These are phyloP conservation scores for Paradoxurus hermaphroditus DNA, from an alignment of 2,113 vertebrate species.

Conservation along the genomic window DNA sequence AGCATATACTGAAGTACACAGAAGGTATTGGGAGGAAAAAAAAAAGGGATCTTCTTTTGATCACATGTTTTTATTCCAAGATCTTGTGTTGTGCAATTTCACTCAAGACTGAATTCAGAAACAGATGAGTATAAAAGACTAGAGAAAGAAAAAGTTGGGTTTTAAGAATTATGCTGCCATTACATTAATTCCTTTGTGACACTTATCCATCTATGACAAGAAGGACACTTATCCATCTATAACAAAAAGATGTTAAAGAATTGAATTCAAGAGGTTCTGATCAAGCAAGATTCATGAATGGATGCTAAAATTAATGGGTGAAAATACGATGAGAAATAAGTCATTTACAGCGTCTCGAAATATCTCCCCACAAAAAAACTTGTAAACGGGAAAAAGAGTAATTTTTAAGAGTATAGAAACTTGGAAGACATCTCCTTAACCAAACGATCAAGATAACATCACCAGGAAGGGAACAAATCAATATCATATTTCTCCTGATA, in stretches of 20 bases:
- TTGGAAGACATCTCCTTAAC: neutral
- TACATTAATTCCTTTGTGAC: slow-evolving; percentile 13
- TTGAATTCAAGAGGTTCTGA: neutral
- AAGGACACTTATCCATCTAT: no score
- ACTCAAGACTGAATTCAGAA: neutral
- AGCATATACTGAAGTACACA: neutral
- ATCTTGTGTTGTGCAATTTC: neutral
- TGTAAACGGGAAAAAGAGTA: neutral
- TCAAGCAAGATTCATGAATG: neutral
- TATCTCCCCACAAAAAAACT: neutral
- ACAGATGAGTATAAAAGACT: neutral
- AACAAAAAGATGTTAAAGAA: neutral
- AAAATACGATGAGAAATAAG: neutral
- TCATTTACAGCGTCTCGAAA: neutral
- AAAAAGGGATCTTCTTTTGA: neutral
- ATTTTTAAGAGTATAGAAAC: neutral
- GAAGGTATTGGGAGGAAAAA: neutral
- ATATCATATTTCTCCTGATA: neutral
- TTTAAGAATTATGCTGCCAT: slow-evolving; percentile 14
- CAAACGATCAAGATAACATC: neutral
- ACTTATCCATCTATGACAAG: neutral
- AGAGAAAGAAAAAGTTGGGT: neutral
- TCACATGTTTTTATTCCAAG: neutral
- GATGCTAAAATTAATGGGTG: neutral
- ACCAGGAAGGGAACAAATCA: neutral